A percentile compares a stretch with the other conserved stretches of the same genome.
Conservation (phyloP, 2,888 invertebrate genomes). For the Agonopterix subpropinquella region DNA sequence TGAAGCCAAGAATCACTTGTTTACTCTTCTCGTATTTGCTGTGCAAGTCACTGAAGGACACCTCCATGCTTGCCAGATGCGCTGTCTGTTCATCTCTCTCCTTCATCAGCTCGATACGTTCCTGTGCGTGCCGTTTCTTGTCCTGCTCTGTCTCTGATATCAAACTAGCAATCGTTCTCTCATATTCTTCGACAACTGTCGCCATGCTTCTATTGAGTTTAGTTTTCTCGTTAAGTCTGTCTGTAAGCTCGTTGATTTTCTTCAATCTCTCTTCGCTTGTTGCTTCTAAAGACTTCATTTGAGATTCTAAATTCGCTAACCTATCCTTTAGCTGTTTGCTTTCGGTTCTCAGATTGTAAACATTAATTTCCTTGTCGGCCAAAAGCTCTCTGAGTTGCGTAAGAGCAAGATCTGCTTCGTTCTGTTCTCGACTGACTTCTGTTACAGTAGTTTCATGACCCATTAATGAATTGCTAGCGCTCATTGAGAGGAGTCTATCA, state of each 20-base stretch:
- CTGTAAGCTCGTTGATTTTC: constrained; percentile 55
- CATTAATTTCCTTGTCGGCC: constrained; percentile 71
- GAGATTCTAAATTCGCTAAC: constrained; percentile 49
- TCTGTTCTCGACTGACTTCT: constrained; percentile 34
- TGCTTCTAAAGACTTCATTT: constrained; percentile 47
- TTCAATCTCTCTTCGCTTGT: constrained; percentile 47
- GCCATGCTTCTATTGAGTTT: constrained; percentile 75
- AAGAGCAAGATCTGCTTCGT: constrained; percentile 52
- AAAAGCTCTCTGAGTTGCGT: constrained; percentile 68
- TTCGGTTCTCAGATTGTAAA: constrained; percentile 67
- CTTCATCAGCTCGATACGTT: constrained; percentile 65
- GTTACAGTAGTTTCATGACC: constrained; percentile 35
- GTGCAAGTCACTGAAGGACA: constrained; percentile 78
- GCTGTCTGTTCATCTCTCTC: constrained; percentile 78
- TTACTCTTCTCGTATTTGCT: constrained; percentile 81
- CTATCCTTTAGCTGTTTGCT: constrained; percentile 66
- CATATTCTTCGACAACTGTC: constrained; percentile 84
- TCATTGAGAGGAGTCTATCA: constrained; percentile 64
- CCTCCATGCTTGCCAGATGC: constrained; percentile 77
- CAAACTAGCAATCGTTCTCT: constrained; percentile 84
- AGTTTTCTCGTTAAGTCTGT: constrained; percentile 52
- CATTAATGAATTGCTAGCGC: constrained; percentile 45
- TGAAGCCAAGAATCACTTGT: constrained; percentile 71
- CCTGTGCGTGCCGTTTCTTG: constrained; percentile 74
- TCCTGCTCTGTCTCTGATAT: constrained; percentile 83